Percentiles rank a stretch among this genome's conserved stretches.
phyloP scores from a whole-genome alignment of 2,113 vertebrate genomes.

The Pseudopipra pipra region DNA sequence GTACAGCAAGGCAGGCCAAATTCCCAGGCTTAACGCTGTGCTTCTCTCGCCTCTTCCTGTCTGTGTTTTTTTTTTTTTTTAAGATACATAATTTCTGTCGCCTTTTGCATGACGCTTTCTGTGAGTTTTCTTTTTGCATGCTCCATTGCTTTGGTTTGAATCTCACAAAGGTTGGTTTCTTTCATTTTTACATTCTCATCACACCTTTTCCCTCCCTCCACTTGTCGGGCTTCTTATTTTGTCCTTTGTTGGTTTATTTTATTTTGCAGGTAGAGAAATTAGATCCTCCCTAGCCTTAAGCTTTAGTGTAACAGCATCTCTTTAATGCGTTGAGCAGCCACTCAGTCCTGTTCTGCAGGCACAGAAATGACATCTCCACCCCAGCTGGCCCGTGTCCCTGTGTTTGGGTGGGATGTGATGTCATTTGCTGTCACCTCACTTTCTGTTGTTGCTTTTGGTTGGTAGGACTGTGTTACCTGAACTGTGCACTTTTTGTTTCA shows the following conservation, averaged over 20 bases:
- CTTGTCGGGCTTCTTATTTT: slow-evolving; percentile 62
- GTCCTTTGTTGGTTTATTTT: slow-evolving; percentile 11
- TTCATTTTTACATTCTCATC: slow-evolving; percentile 62
- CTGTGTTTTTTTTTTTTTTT: slow-evolving; percentile 20
- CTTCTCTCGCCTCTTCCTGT: slow-evolving; percentile 56
- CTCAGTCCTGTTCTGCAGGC: slow-evolving; percentile 41
- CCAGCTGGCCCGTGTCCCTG: slow-evolving; percentile 17
- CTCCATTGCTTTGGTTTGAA: slow-evolving; percentile 68
- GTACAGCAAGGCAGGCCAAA: slow-evolving; percentile 72
- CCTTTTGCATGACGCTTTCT: slow-evolving; percentile 69
- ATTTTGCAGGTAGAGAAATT: slow-evolving; percentile 69
- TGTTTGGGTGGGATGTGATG: slow-evolving; percentile 59
- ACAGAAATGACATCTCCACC: slow-evolving; percentile 52
- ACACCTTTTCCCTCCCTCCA: slow-evolving; percentile 17
- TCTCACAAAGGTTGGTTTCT: slow-evolving; percentile 66
- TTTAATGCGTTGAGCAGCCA: slow-evolving; percentile 13
- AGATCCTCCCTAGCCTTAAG: slow-evolving; percentile 62
- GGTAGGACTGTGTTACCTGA: slow-evolving; percentile 57
- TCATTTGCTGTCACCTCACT: slow-evolving; percentile 31
- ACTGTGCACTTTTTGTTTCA: slow-evolving; percentile 64
- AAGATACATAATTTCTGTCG: slow-evolving; percentile 56
- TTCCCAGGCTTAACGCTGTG: slow-evolving; percentile 58
- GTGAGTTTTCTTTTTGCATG: slow-evolving; percentile 72
- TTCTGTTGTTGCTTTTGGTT: slow-evolving; percentile 50
- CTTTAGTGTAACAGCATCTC: slow-evolving; percentile 35